Evolutionary conservation across 2,797 vertebrate genomes (phyloP).

Genomic region (Myripristis jacobus): DNA sequence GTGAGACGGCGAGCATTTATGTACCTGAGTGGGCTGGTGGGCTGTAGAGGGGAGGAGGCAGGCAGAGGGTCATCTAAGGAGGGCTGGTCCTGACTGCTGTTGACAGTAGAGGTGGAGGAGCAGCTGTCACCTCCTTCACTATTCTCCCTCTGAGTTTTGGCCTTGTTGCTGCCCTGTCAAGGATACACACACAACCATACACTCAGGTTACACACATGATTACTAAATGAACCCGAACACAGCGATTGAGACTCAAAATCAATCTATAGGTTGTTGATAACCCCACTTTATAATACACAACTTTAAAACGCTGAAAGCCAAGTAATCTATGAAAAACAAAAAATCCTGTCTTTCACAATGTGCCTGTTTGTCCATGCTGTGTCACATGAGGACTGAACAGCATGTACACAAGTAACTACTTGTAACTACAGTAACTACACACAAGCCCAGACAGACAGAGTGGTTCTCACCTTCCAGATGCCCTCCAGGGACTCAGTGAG

Average conservation of each 20-base stretch:
- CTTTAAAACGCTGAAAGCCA: not conserved
- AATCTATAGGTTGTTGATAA: not conserved
- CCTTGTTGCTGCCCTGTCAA: conserved; percentile 88
- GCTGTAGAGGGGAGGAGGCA: conserved; percentile 53
- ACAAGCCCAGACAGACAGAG: conserved; percentile 5
- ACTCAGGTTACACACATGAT: not conserved
- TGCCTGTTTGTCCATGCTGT: not conserved
- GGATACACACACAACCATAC: conserved; percentile 33
- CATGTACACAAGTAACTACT: not conserved
- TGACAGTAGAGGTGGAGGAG: conserved; percentile 78
- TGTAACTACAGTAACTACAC: too few relatives aligned
- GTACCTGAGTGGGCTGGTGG: conserved; percentile 83
- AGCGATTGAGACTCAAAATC: not conserved
- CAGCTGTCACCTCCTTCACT: conserved; percentile 81
- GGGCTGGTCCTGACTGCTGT: conserved; percentile 79
- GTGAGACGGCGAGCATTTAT: conserved; percentile 5
- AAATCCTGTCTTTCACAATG: not conserved
- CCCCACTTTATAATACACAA: not conserved
- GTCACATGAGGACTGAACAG: not conserved
- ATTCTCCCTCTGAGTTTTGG: conserved; percentile 83
- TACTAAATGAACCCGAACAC: conserved; percentile 2
- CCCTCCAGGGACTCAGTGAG: conserved; percentile 93
- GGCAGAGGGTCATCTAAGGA: conserved; percentile 77
- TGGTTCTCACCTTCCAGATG: conserved; percentile 85
- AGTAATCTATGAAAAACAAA: not conserved